Base-by-base conservation (phyloP, 2,113 vertebrate genomes). In the Sinocyclocheilus rhinocerous region DNA sequence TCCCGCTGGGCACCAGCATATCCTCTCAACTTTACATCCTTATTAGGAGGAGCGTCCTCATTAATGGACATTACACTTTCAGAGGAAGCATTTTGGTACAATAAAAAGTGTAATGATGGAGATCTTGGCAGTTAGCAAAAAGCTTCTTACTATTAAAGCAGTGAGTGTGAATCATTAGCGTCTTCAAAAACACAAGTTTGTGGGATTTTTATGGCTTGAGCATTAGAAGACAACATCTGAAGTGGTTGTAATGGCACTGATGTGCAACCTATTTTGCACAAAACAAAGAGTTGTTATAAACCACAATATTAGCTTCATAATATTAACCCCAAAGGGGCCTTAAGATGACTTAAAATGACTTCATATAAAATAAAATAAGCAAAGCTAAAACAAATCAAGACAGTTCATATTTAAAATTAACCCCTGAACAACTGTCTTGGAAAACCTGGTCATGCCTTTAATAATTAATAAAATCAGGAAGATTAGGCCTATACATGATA, bases 1-100 rank as follows among this genome's bases (percentile, higher is more conserved):
- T 86, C 90, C 89, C 90, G 90, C 90, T 90, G 91, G 92, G 89
- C 84, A 76, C 88, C 84, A 86, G 84, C 52, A 67, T 50, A 73
- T 84, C 65, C 33, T 81, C 70, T 20, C 18, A 13, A 36, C 67
- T 24, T 72, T 88, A 45, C 24, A n/a, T 52, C 52, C 79, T 85
- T 83, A 76, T 52, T 50, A 50, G 24, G 20, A 84, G 45, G 85
- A 81, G 52, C n/a, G 65, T 87, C 61, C 42, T 82, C 69, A 86
- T 76, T 73, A 82, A 24, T 39, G 33, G 50, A 76, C 67, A 42
- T 61, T 45, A 36, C 3, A 20, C 75, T 78, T 67, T 79, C 20
- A 57, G 76, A 67, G 84, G 42, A 65, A 79, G 67, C 65, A 55
- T 67, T 76, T 69, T 76, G 42, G 42, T 59, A 45, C 12, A 22